A percentile compares a stretch with the other conserved stretches of the same genome.
Evolutionary conservation across 2,113 vertebrate species (phyloP).

Genomic region (Galeopterus variegatus): DNA sequence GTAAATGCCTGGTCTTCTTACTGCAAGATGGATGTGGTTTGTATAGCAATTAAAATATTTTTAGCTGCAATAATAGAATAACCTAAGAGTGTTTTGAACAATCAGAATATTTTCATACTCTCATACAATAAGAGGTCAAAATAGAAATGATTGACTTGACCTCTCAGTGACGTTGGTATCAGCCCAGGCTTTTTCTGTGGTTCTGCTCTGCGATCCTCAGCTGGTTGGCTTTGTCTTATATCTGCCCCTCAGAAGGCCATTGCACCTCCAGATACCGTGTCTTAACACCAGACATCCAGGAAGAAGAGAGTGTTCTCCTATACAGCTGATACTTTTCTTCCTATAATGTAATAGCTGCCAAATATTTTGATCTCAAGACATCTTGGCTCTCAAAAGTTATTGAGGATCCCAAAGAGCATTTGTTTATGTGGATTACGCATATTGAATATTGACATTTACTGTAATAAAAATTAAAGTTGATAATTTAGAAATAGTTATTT

Average conservation of each 20-base stretch:
- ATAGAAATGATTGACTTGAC: not conserved
- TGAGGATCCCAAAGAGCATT: not conserved
- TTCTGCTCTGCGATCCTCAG: not conserved
- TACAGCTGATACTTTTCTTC: rapidly evolving
- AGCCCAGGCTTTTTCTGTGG: rapidly evolving
- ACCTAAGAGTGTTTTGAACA: not conserved
- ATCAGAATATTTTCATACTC: not conserved
- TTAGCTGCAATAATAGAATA: not conserved
- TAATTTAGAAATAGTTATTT: not conserved
- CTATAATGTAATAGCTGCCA: not conserved
- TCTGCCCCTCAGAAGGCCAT: rapidly evolving
- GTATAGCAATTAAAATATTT: not conserved
- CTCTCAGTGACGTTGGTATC: not conserved
- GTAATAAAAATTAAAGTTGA: not conserved
- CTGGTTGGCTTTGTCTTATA: too few relatives aligned
- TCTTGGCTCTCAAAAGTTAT: not conserved
- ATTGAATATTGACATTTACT: not conserved
- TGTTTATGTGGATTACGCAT: not conserved
- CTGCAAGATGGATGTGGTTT: too few relatives aligned
- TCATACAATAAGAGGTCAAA: not conserved
- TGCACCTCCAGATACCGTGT: rapidly evolving
- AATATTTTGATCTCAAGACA: not conserved
- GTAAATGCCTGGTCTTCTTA: rapidly evolving
- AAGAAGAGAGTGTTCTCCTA: not conserved
- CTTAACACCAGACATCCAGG: not conserved